Conservation (phyloP, 2,888 invertebrate genomes). For the Laspeyria flexula region DNA sequence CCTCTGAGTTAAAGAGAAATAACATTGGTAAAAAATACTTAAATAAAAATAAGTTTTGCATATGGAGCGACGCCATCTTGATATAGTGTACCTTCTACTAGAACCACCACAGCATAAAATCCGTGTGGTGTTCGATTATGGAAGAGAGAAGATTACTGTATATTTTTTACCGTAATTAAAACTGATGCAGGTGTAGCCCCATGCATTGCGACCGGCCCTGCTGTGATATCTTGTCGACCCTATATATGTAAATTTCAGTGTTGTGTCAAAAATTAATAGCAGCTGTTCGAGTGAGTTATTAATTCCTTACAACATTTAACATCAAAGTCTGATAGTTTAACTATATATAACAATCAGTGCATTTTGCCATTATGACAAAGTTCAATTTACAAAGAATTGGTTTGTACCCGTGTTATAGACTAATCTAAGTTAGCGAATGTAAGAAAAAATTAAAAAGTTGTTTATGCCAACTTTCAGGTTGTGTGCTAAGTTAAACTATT, state of each 20-base stretch:
- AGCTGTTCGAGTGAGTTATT: constrained; percentile 37
- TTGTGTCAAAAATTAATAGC: constrained; percentile 40
- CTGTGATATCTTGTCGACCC: neutral
- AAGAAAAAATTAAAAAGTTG: constrained; percentile 67
- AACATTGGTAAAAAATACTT: too few relatives aligned
- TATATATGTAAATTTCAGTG: constrained; percentile 28
- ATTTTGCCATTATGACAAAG: constrained; percentile 31
- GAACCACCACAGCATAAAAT: too few relatives aligned
- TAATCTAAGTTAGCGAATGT: constrained; percentile 69
- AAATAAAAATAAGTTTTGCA: too few relatives aligned
- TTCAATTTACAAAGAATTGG: constrained; percentile 32
- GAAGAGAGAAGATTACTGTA: too few relatives aligned
- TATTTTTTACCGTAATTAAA: too few relatives aligned
- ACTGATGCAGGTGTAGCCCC: neutral
- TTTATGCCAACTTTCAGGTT: constrained; percentile 75
- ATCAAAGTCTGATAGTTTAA: constrained; percentile 43
- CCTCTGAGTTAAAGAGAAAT: too few relatives aligned
- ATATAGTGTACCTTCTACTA: too few relatives aligned
- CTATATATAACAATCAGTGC: constrained; percentile 26
- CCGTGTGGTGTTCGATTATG: too few relatives aligned
- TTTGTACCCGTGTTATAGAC: constrained; percentile 56
- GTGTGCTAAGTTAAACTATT: constrained; percentile 68
- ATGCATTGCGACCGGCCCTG: neutral
- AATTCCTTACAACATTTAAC: constrained; percentile 25
- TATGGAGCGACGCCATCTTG: too few relatives aligned